Percentiles rank a stretch among this genome's conserved stretches.
Conservation (phyloP, 2,797 vertebrate genomes). For the Semotilus atromaculatus region DNA sequence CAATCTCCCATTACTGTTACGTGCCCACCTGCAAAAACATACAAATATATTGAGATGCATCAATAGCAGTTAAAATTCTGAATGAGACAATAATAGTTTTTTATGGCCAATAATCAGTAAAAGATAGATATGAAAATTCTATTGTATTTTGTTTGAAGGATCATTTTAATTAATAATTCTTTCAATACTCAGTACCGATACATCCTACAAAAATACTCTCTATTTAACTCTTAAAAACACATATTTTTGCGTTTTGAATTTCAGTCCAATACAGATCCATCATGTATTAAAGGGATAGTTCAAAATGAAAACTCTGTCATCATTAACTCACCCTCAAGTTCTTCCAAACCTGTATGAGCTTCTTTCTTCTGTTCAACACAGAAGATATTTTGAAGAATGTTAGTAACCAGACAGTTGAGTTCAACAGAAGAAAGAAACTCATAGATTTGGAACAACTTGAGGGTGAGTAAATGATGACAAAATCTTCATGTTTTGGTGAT, state of each 20-base stretch:
- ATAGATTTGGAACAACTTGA: too few species aligned
- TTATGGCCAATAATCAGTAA: not conserved
- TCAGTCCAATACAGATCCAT: not conserved
- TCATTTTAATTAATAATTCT: not conserved
- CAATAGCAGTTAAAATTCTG: not conserved
- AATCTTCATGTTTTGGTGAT: too few species aligned
- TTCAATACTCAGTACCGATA: not conserved
- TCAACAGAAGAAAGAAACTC: too few species aligned
- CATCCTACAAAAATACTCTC: too few species aligned
- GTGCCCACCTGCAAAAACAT: conserved; percentile 17
- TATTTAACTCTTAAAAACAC: too few species aligned
- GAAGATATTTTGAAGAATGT: too few species aligned
- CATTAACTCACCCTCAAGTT: too few species aligned
- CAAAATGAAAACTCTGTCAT: too few species aligned
- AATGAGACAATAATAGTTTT: not conserved
- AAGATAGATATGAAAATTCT: not conserved
- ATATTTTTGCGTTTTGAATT: not conserved
- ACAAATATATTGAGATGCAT: not conserved
- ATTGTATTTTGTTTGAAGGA: not conserved
- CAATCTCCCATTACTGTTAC: conserved; percentile 84
- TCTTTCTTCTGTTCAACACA: too few species aligned
- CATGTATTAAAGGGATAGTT: not conserved
- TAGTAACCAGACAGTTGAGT: too few species aligned
- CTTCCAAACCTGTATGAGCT: too few species aligned
- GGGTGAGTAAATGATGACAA: too few species aligned